phyloP scores from a whole-genome alignment of 2,113 vertebrate species.

The Nettapus auritus region DNA sequence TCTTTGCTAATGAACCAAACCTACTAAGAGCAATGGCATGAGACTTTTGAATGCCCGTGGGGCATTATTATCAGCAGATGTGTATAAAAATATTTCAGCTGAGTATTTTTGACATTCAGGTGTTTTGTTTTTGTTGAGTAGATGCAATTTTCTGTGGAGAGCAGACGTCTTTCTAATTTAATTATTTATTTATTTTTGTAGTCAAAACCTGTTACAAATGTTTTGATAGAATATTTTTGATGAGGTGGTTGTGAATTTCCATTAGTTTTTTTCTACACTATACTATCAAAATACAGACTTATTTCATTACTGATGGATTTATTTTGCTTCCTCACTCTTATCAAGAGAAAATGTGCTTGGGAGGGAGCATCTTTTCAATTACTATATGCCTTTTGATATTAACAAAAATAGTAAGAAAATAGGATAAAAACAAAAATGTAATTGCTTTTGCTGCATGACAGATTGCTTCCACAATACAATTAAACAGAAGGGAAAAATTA shows the following conservation, averaged over 20 bases:
- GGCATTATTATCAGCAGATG: slow-evolving; percentile 43
- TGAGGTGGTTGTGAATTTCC: background rate
- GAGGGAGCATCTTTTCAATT: background rate
- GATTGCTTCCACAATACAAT: slow-evolving; percentile 55
- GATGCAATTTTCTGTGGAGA: background rate
- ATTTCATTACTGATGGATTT: background rate
- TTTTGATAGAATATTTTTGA: background rate
- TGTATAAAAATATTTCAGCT: slow-evolving; percentile 22
- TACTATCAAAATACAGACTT: background rate
- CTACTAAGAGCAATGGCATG: slow-evolving; percentile 29
- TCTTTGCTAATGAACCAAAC: slow-evolving; percentile 50
- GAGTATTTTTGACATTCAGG: slow-evolving; percentile 40
- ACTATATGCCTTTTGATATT: background rate
- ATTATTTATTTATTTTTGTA: background rate
- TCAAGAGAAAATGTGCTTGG: background rate
- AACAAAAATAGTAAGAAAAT: slow-evolving; percentile 31
- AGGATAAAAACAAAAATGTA: slow-evolving; percentile 27
- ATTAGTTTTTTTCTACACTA: background rate
- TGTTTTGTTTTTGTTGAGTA: slow-evolving; percentile 12
- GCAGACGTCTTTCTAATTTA: background rate
- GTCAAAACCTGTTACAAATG: background rate
- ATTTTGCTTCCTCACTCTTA: background rate
- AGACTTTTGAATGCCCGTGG: slow-evolving; percentile 18
- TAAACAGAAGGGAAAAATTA: slow-evolving; percentile 43
- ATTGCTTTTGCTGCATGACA: slow-evolving; percentile 50